A percentile compares a stretch with the other conserved stretches of the same genome.
These are phyloP conservation scores for Dreissena rostriformis DNA, from an alignment of 1,140 invertebrate genomes.

Conservation along the genomic window DNA sequence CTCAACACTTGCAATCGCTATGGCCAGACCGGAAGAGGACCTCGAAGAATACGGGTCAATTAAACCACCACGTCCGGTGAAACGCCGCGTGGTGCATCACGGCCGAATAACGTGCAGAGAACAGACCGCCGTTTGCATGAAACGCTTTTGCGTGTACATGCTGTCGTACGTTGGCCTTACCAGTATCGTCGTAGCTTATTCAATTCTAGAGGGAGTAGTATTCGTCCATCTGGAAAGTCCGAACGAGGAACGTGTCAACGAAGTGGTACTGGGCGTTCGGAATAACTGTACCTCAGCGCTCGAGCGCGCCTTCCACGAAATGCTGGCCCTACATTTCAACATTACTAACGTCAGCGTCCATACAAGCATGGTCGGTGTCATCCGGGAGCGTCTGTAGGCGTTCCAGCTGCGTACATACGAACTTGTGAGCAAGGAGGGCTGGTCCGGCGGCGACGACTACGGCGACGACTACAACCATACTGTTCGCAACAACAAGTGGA, in stretches of 20 bases:
- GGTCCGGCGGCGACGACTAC: slow-evolving; percentile 16
- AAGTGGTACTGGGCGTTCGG: slow-evolving; percentile 6
- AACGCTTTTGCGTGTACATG: slow-evolving; percentile 43
- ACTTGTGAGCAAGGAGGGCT: slow-evolving; percentile 35
- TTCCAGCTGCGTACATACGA: slow-evolving; percentile 31
- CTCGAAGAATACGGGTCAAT: slow-evolving; percentile 16
- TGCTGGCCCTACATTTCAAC: background rate
- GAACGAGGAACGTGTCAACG: slow-evolving; percentile 21
- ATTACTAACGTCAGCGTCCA: background rate
- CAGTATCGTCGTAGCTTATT: slow-evolving; percentile 39
- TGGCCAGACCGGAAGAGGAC: slow-evolving; percentile 40
- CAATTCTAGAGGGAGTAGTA: slow-evolving; percentile 29
- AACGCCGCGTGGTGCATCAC: background rate
- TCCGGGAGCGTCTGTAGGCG: background rate
- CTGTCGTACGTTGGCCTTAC: slow-evolving; percentile 43
- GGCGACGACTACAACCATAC: background rate
- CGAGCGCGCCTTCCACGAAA: background rate
- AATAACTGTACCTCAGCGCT: background rate
- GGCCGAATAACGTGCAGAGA: background rate
- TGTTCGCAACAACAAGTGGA: slow-evolving; percentile 19
- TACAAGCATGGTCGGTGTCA: background rate
- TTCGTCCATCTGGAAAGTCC: slow-evolving; percentile 11
- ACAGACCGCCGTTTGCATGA: slow-evolving; percentile 25
- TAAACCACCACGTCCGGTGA: slow-evolving; percentile 5
- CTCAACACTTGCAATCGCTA: slow-evolving; percentile 12